Conservation (phyloP, 2,113 vertebrate species). For the Colossoma macropomum region DNA sequence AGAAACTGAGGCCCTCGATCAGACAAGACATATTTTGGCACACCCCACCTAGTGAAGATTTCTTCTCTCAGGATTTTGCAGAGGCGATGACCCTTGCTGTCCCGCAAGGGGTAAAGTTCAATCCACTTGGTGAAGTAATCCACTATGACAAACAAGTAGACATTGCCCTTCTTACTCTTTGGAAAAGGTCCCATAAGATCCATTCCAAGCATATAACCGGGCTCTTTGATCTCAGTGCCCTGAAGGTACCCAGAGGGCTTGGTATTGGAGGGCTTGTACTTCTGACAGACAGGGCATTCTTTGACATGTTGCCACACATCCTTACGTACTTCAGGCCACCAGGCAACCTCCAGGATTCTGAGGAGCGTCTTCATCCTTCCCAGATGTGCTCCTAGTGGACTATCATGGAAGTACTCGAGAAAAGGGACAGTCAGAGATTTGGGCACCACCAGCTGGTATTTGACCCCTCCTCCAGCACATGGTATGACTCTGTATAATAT, state of each 20-base stretch:
- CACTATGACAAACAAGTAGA: background rate
- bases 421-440: background rate
- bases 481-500: too few relatives aligned
- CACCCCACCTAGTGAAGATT: too few relatives aligned
- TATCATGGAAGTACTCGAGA: conserved; percentile 42
- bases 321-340: conserved; percentile 38
- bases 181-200: too few relatives aligned
- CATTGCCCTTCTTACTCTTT: too few relatives aligned
- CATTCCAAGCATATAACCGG: too few relatives aligned
- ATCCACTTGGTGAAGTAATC: conserved; percentile 42
- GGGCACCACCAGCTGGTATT: conserved; percentile 48
- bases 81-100: conserved; percentile 18
- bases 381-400: conserved; percentile 26
- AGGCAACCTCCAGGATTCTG: conserved; percentile 29
- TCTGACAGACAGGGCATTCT: conserved; percentile 20
- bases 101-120: conserved; percentile 27
- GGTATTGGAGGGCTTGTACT: conserved; percentile 20
- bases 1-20: too few relatives aligned
- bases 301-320: conserved; percentile 28
- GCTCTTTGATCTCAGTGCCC: too few relatives aligned
- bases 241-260: conserved; percentile 28
- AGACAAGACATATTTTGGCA: too few relatives aligned
- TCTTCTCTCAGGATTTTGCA: too few relatives aligned
- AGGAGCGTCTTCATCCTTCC: conserved; percentile 33
- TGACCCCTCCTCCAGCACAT: background rate